Base-by-base conservation (phyloP, 2,888 invertebrate genomes). In the Operophtera brumata region DNA sequence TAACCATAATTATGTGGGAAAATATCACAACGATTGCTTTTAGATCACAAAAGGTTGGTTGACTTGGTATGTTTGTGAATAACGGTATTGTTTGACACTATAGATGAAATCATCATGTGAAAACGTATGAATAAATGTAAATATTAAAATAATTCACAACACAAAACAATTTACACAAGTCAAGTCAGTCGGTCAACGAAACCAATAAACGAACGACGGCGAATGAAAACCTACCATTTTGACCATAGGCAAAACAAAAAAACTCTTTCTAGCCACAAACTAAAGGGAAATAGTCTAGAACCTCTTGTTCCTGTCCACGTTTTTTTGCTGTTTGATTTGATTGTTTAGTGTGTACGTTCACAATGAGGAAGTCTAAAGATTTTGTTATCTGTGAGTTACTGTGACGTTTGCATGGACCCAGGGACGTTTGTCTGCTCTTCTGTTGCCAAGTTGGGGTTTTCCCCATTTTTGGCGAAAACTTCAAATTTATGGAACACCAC, bases 1-100 rank as follows among this genome's bases (percentile, higher is more conserved):
- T 89, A 87, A 84, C 82, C 90, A 89, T 89, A 88, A 87, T 90
- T 89, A 90, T 85, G 83, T 87, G 87, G 84, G 89, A 89, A 89
- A 87, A 87, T 88, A 87, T 81, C 82, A 83, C 88, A 82, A 81
- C 65, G 82, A 83, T 82, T 86, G 85, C 86, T 86, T 84, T 65
- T 69, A 73, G 73, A 83, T 89, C 86, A 87, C 84, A 84, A 83
- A 70, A 75, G 74, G 76, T 78, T 75, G 65, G 71, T 68, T 54
- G 69, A 73, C 66, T 67, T 73, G 64, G 64, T 65, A 70, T 64
- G 65, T 70, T 73, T 71, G 68, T 70, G 63, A 65, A 58, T 62
- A 69, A 61, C 62, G 70, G 68, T 71, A 70, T 66, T 70, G 67
- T 70, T 70, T 63, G 67, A 66, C 64, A 73, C 60, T 65, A 68